phyloP scores from a whole-genome alignment of 2,113 vertebrate genomes.

The Rhinoderma darwinii region DNA sequence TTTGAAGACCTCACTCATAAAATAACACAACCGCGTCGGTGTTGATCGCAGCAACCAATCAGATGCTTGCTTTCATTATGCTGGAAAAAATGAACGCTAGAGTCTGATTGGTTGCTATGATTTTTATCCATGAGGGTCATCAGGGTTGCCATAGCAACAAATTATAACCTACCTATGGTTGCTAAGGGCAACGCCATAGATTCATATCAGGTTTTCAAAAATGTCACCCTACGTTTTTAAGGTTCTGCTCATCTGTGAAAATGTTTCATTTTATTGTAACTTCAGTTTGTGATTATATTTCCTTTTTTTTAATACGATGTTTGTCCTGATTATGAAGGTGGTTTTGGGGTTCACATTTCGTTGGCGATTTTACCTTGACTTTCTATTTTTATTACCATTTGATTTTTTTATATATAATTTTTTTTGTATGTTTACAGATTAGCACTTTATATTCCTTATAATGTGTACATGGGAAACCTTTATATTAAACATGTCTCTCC shows the following conservation, averaged over 20 bases:
- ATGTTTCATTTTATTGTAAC: not conserved
- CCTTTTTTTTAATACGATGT: not conserved
- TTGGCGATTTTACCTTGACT: constrained; percentile 40
- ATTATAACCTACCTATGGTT: not conserved
- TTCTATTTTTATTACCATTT: constrained; percentile 36
- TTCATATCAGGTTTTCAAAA: not conserved
- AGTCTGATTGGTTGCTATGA: not conserved
- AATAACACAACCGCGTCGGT: too few species aligned
- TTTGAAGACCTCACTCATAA: not conserved
- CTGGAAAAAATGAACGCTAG: too few species aligned
- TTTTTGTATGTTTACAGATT: constrained; percentile 19
- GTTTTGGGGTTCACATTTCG: constrained; percentile 42
- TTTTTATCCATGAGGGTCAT: not conserved
- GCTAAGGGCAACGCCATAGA: not conserved
- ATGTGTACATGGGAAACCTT: not conserved
- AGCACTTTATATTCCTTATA: constrained; percentile 51
- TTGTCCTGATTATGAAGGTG: not conserved
- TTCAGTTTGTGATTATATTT: constrained; percentile 30
- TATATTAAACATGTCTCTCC: constrained; percentile 53
- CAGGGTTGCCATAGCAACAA: not conserved
- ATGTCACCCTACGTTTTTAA: not conserved
- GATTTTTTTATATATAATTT: constrained; percentile 3
- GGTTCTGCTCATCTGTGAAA: not conserved
- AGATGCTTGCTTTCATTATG: not conserved
- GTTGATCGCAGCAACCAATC: not conserved